Conservation (phyloP, 1,140 invertebrate species). For the Drosophila watanabei region DNA sequence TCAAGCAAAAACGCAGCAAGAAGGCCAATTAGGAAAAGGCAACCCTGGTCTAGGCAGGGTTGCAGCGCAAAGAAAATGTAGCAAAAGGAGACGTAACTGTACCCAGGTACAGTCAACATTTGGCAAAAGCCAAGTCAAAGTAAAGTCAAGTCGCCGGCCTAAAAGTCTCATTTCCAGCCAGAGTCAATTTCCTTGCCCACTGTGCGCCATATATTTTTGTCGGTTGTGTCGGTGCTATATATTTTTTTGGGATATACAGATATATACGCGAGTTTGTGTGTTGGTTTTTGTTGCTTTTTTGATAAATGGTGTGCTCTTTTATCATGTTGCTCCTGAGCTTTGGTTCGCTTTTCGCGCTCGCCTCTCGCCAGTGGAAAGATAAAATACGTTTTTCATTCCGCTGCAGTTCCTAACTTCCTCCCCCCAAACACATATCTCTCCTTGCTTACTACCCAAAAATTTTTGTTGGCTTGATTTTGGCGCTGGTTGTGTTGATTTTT, state of each 20-base stretch:
- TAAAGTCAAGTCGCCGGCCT: slow-evolving; percentile 16
- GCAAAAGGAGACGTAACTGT: slow-evolving; percentile 23
- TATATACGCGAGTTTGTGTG: slow-evolving; percentile 18
- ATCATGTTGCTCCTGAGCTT: slow-evolving; percentile 81
- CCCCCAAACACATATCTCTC: neutral
- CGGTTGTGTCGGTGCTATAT: slow-evolving; percentile 48
- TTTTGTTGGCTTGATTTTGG: slow-evolving; percentile 53
- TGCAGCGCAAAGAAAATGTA: slow-evolving; percentile 1
- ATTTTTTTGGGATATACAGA: slow-evolving; percentile 59
- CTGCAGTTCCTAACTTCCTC: slow-evolving; percentile 66
- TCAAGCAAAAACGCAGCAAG: slow-evolving; percentile 14
- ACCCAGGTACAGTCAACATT: slow-evolving; percentile 55
- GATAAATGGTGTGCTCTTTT: slow-evolving; percentile 82
- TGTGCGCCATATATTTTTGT: slow-evolving; percentile 71
- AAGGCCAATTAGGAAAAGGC: slow-evolving; percentile 51
- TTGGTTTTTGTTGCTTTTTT: slow-evolving; percentile 68
- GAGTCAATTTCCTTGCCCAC: slow-evolving; percentile 35
- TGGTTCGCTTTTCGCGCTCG: slow-evolving; percentile 67
- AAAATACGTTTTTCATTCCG: slow-evolving; percentile 83
- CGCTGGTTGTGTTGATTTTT: slow-evolving; percentile 69
- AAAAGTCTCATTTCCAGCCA: slow-evolving; percentile 26
- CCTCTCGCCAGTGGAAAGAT: slow-evolving; percentile 73
- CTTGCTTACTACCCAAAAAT: slow-evolving; percentile 14
- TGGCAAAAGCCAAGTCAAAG: neutral
- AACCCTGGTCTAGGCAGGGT: slow-evolving; percentile 5